Percentiles rank a stretch among this genome's conserved stretches.
Conservation (phyloP, 2,888 invertebrate species). For the Galeopsomyia nigrocyanea region DNA sequence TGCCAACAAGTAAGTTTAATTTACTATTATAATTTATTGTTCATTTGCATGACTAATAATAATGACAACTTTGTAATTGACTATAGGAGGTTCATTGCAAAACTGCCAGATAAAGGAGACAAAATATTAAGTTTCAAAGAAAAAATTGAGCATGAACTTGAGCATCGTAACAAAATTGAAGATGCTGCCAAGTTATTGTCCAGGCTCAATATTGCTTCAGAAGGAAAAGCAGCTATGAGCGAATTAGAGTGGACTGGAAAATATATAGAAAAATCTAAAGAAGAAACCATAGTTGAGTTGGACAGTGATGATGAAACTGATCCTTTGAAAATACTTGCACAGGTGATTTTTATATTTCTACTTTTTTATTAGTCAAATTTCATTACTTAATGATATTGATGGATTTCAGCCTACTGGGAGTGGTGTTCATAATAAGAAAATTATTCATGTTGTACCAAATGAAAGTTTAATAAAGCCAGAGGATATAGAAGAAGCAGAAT, state of each 20-base stretch:
- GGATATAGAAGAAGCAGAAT: slow-evolving; percentile 70
- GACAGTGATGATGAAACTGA: slow-evolving; percentile 75
- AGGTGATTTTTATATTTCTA: slow-evolving; percentile 59
- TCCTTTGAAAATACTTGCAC: slow-evolving; percentile 74
- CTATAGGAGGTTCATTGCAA: slow-evolving; percentile 70
- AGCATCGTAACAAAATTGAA: slow-evolving; percentile 71
- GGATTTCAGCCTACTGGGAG: slow-evolving; percentile 64
- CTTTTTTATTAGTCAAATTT: neutral
- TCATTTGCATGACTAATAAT: neutral
- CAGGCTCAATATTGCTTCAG: slow-evolving; percentile 69
- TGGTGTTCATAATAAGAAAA: slow-evolving; percentile 70
- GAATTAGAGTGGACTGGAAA: slow-evolving; percentile 75
- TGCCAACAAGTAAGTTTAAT: slow-evolving; percentile 63
- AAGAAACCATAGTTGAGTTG: slow-evolving; percentile 69
- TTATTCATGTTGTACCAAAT: slow-evolving; percentile 69
- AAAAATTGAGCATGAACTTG: slow-evolving; percentile 70
- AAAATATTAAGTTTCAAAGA: slow-evolving; percentile 71
- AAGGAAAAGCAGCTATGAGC: slow-evolving; percentile 70
- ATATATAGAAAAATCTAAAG: slow-evolving; percentile 59
- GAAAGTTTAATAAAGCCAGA: slow-evolving; percentile 71
- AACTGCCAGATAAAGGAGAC: slow-evolving; percentile 74
- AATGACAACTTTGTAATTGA: slow-evolving; percentile 9
- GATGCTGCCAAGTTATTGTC: slow-evolving; percentile 71
- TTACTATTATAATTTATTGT: slow-evolving; percentile 11
- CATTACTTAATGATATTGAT: slow-evolving; percentile 19